Base-by-base conservation (phyloP, 1,140 invertebrate genomes). In the Radopholus similis region DNA sequence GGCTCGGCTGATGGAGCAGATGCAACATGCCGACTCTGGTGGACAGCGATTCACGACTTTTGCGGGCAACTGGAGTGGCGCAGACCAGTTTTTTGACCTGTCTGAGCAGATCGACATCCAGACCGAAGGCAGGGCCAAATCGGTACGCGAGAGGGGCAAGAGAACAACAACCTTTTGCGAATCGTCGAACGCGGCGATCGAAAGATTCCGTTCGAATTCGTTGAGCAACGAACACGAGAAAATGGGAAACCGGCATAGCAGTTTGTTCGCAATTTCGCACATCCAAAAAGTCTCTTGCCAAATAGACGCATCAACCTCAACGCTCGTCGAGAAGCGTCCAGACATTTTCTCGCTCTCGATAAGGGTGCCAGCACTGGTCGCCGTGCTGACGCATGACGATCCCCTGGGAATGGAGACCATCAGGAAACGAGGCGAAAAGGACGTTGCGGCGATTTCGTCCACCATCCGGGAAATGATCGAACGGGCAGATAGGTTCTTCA, bases 371-470 rank as follows among this genome's bases (percentile, higher is more conserved):
- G 53, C 44, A 2, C 13, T 76, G 11, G 32, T 70, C n/a, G 28
- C 51, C 13, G 26, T 75, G 9, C 47, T 75, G 11, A 71, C 76
- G 21, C 73, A 75, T 47, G 65, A 75, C 11, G 73, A 75, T 49
- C 75, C 73, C 2, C 38, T 75, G 21, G 56, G 38, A 21, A 26
- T 28, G 0, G 66, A 65, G 5, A n/a, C n/a, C n/a, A n/a, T n/a
- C n/a, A n/a, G n/a, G n/a, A n/a, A n/a, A n/a, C n/a, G n/a, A n/a
- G n/a, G n/a, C n/a, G n/a, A n/a, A n/a, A n/a, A n/a, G n/a, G n/a
- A n/a, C 26, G 26, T 37, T 32, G 34, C 49, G 26, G 13, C 11
- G n/a, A 18, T 64, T 47, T 26, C 44, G n/a, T 21, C 35, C 23
- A 8, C 15, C 37, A n/a, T 66, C 47, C 6, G 34, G 13, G 34